phyloP scores from a whole-genome alignment of 53 echinoderm and acorn worm genomes.

The Crossaster papposus region DNA sequence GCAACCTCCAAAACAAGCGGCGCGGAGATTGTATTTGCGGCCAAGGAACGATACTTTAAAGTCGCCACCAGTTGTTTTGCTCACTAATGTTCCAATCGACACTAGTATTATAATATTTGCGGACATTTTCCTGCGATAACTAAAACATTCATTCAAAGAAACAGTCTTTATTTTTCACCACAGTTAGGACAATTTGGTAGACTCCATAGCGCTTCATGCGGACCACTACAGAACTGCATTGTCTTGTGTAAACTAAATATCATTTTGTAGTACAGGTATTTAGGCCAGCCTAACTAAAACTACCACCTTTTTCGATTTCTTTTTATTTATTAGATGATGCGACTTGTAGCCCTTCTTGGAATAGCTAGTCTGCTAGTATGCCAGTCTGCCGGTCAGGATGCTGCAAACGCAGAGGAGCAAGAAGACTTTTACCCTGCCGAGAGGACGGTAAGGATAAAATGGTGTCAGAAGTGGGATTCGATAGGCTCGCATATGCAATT shows the following conservation, averaged over 20 bases:
- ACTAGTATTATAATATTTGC: too few relatives aligned
- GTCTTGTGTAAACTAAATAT: too few relatives aligned
- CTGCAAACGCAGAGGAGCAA: conserved; percentile 33
- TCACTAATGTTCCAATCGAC: too few relatives aligned
- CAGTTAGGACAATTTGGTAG: too few relatives aligned
- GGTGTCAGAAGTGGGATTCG: conserved; percentile 4
- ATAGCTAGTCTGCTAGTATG: conserved; percentile 51
- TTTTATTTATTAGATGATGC: conserved; percentile 37
- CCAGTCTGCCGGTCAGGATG: conserved; percentile 2
- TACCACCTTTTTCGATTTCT: background rate
- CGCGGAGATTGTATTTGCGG: background rate
- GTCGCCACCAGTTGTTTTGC: background rate
- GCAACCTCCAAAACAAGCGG: background rate
- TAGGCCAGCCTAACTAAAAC: too few relatives aligned
- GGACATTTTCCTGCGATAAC: too few relatives aligned
- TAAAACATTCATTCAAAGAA: too few relatives aligned
- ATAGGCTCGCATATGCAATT: background rate
- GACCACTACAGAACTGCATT: too few relatives aligned
- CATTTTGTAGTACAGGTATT: too few relatives aligned
- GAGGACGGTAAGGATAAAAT: conserved; percentile 17
- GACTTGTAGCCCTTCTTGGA: conserved; percentile 30
- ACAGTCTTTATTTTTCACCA: too few relatives aligned
- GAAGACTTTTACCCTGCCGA: conserved; percentile 26
- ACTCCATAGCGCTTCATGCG: too few relatives aligned
- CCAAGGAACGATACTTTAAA: background rate